Base-by-base conservation (phyloP, 1,140 invertebrate species). In the Drosophila fuyamai region DNA sequence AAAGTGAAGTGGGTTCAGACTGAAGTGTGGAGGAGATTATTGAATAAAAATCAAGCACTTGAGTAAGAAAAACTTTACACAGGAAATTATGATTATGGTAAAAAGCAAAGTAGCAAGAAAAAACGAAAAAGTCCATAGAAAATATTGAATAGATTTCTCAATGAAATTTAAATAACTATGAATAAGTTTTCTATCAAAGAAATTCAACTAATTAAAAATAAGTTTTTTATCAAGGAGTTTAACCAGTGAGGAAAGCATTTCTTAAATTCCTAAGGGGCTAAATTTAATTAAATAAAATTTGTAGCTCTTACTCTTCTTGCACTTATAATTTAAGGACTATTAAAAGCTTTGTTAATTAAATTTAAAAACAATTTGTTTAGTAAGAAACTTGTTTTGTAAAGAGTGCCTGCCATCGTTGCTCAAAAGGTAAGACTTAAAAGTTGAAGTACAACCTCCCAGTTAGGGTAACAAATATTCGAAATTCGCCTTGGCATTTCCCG, bases 41-140 rank as follows among this genome's bases (percentile, higher is more conserved):
- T 68, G 60, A 68, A 68, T 68, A 67, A 68, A 68, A 68, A 66
- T 66, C 60, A 68, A 44, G 47, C 18, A 53, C 65, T 68, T 66
- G 29, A 27, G 63, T 40, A 2, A n/a, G 36, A 66, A 53, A 61
- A 68, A 68, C 38, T 68, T 68, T 62, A 47, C 56, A 36, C 57
- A 62, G 56, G 57, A 65, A 65, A 61, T 65, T 65, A 65, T 65
- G 32, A 65, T 61, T 61, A 65, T 61, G 61, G 8, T 18, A 35
- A 62, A 61, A 27, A 58, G 56, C 16, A 46, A 43, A 38, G 43
- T 10, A 23, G 2, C 13, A 10, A n/a, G 5, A 23, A 23, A 62
- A 27, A 12, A 36, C 7, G 7, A 40, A 56, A 35, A 59, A 40
- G 36, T 43, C 27, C 8, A 5, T 32, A 12, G 32, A 57, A 43